Evolutionary conservation across 2,113 vertebrate genomes (phyloP), one percentile per base, ranked within the genome.

Genomic region (Nestor notabilis): DNA sequence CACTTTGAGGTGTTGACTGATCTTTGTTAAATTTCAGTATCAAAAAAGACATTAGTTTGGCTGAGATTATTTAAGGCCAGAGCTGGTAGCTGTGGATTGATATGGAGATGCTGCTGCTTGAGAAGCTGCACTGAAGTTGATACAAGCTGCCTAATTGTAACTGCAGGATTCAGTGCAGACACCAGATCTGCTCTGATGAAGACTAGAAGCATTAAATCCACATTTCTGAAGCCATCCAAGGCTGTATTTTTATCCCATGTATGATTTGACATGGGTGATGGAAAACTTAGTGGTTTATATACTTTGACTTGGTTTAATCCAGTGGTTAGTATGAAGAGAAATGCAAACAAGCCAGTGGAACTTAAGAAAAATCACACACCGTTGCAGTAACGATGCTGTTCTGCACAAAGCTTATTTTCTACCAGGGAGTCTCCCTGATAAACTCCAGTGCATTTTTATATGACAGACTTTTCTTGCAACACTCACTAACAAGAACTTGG

Each of bases 1-100:
- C 27, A 69, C 46, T 83, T 28, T 1, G n/a, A 65, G 28, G 31
- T 0, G 0, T 5, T 85, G 72, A 53, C 15, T 43, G 43, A 41
- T 90, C 66, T 58, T 79, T n/a, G 20, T 15, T 64, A 33, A 31
- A 72, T 69, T 83, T 69, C 71, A 68, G 14, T 9, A 15, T 56
- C 65, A 55, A 52, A 76, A 56, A 41, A 66, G 63, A 55, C 83
- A 72, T 12, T 39, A 8, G 17, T 21, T 43, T n/a, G 29, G 17
- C 39, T 72, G 69, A 70, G 56, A 81, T 63, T 13, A 43, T 27
- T 1, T 46, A 60, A 58, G 33, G 37, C 19, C 18, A 5, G 52
- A 53, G 37, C 39, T 66, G 13, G 11, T 17, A 46, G 71, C 76
- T 37, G 39, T 11, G n/a, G 29, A 75, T 6, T 23, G 55, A 60